phyloP scores from a whole-genome alignment of 2,797 vertebrate genomes.

The Catostomus latipinnis region DNA sequence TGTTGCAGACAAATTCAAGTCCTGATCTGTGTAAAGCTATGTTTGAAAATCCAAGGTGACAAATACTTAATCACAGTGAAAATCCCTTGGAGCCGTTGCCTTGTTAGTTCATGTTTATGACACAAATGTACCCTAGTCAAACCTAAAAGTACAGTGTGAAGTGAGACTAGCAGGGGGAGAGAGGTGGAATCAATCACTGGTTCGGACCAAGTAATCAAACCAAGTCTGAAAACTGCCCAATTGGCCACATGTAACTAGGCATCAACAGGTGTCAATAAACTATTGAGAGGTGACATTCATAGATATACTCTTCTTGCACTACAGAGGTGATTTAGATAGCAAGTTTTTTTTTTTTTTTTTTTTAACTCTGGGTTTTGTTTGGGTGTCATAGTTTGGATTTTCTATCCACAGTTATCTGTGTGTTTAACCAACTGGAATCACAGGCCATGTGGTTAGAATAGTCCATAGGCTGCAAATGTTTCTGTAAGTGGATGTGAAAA shows the following conservation, averaged over 20 bases:
- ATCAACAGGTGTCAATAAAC: neutral
- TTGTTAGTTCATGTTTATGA: too few species aligned
- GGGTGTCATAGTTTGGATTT: slow-evolving; percentile 32
- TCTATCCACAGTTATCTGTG: slow-evolving; percentile 42
- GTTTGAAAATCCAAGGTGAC: too few species aligned
- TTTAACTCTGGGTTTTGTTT: slow-evolving; percentile 25
- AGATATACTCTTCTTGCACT: neutral
- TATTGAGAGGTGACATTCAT: too few species aligned
- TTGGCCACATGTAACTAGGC: neutral
- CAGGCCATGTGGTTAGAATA: slow-evolving; percentile 19
- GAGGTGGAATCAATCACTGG: too few species aligned
- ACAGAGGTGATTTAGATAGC: slow-evolving; percentile 4
- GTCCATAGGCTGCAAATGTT: neutral
- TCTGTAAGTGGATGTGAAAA: neutral
- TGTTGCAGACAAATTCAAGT: too few species aligned
- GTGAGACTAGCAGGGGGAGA: too few species aligned
- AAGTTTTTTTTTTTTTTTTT: slow-evolving; percentile 16
- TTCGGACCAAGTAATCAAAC: neutral
- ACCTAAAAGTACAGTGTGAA: too few species aligned
- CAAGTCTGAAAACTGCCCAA: neutral
- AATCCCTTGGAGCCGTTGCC: too few species aligned
- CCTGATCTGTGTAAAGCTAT: too few species aligned
- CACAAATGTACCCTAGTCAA: too few species aligned
- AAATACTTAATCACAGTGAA: too few species aligned
- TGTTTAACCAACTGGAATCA: slow-evolving; percentile 20